Base-by-base conservation (phyloP, 64 coral and sea anemone genomes). In the Astreopora myriophthalma region DNA sequence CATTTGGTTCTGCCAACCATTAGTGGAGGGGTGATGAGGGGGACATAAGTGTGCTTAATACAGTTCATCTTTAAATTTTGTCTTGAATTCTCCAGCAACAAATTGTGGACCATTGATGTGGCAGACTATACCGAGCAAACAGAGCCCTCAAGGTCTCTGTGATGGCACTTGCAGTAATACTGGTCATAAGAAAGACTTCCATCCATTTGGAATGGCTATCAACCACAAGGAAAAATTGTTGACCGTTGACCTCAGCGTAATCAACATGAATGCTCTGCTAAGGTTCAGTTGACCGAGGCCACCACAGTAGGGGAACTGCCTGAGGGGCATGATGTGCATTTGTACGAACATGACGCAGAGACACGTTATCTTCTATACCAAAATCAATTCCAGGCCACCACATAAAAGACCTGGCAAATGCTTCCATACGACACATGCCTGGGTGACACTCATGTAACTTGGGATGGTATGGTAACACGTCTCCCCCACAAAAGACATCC, bases 201-300 rank as follows among this genome's bases (percentile, higher is more conserved):
- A 73, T 34, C 46, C 76, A 80, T 57, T 78, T 48, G 5, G 36
- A 78, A 20, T 78, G 35, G 13, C 74, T n/a, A 44, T 48, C 74
- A 24, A 78, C 48, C 35, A 58, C 37, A 24, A 80, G 1, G 58
- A 80, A 25, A 80, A 80, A 58, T 80, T 80, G 76, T 66, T 84
- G 55, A 42, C 79, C 79, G 22, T 84, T 84, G 6, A 64, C 34
- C 31, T 63, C 79, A 66, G 51, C 51, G 38, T 55, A 64, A 49
- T 36, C 79, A 16, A 65, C 31, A 63, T 84, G 55, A n/a, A 65
- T 84, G 37, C 79, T 80, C 58, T 60, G 76, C 76, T 48, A 80
- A 22, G 76, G 48, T 58, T 60, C 76, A 52, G 76, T 80, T 9
- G 79, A 19, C 79, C 51, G 32, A 66, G 79, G 76, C 40, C 6